Base-by-base conservation (phyloP, 1,140 invertebrate genomes). In the Lethocerus indicus region DNA sequence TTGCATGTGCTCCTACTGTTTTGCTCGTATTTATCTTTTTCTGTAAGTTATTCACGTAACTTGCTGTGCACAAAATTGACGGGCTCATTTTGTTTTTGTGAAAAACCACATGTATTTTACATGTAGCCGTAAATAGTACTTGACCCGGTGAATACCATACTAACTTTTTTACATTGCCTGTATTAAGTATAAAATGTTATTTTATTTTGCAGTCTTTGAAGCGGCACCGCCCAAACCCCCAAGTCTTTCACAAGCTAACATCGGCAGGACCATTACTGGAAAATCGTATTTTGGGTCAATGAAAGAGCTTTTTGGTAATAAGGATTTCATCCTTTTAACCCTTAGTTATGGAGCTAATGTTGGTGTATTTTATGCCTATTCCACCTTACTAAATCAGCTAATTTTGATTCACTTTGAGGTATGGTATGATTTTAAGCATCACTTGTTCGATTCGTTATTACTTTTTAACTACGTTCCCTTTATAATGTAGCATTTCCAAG, bases 341-440 rank as follows among this genome's bases (percentile, higher is more conserved):
- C 58, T 86, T 20, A 84, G 83, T 14, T 93, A 93, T 61, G 88
- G 84, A 2, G 78, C 92, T 52, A 94, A 93, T 63, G 83, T 89
- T 4, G 90, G 90, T 0, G 81, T 83, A 4, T 94, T 92, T 67
- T 95, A 95, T 61, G 88, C 87, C 2, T 83, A 95, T 51, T 90
- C 87, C 3, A 94, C 89, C 0, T 71, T 91, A 2, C 73, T 94
- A n/a, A 89, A 86, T 64, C 76, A 81, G 63, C 78, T 93, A 51
- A 71, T 93, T 20, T 60, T 83, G 0, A 59, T 66, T 40, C 81
- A 89, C 62, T 91, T 81, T 64, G n/a, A n/a, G n/a, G n/a, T n/a
- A n/a, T n/a, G n/a, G n/a, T n/a, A n/a, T n/a, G n/a, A n/a, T n/a
- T n/a, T n/a, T n/a, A n/a, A n/a, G n/a, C n/a, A n/a, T n/a, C n/a